Percentiles rank a stretch among this genome's conserved stretches.
Conservation (phyloP, 2,113 vertebrate genomes). For the Otis tarda region DNA sequence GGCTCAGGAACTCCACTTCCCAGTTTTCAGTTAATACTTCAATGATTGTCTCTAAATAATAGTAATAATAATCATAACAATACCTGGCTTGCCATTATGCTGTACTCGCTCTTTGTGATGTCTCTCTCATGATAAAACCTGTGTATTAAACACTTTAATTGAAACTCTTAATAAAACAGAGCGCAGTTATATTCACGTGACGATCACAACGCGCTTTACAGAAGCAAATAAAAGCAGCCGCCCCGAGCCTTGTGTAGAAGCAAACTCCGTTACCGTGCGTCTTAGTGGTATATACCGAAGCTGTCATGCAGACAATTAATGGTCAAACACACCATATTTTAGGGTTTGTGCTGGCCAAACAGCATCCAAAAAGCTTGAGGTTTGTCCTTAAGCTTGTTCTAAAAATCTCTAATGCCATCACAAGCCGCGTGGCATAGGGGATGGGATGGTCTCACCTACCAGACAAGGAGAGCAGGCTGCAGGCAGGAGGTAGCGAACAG, state of each 20-base stretch:
- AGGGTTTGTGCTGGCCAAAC: background rate
- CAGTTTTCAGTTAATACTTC: background rate
- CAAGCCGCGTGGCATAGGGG: fast-evolving
- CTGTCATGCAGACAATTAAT: background rate
- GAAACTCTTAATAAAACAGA: slow-evolving; percentile 21
- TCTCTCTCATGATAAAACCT: background rate
- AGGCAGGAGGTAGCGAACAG: background rate
- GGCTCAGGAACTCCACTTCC: background rate
- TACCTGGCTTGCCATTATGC: background rate
- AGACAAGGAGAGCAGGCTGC: background rate
- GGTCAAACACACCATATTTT: background rate
- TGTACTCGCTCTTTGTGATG: background rate
- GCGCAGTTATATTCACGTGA: background rate
- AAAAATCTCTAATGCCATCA: background rate
- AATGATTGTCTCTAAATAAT: background rate
- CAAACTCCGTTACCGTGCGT: background rate
- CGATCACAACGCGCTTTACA: background rate
- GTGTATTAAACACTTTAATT: slow-evolving; percentile 32
- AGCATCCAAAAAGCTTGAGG: background rate
- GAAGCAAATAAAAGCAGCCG: background rate
- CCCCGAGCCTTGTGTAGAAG: background rate
- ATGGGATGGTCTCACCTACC: fast-evolving
- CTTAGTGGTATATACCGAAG: background rate
- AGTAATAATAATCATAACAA: background rate
- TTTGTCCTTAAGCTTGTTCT: background rate